These are phyloP conservation scores for Mastomys coucha DNA, from an alignment of 2,113 vertebrate species.

Conservation along the genomic window DNA sequence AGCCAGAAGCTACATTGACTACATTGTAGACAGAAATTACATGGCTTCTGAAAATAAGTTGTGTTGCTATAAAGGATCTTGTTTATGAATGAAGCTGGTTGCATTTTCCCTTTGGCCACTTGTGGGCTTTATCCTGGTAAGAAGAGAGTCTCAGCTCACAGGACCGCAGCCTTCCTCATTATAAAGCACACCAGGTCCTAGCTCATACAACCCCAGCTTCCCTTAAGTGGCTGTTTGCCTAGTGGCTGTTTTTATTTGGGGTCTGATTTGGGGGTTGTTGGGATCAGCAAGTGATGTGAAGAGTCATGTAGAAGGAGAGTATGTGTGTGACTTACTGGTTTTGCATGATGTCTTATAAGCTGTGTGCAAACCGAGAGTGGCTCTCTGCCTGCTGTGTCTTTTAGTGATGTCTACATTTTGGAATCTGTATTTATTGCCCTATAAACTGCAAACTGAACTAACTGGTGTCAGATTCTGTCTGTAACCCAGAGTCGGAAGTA, in stretches of 20 bases:
- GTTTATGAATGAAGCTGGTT: constrained; percentile 9
- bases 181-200: background rate
- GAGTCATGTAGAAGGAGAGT: background rate
- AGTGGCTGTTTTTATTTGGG: background rate
- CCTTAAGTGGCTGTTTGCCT: background rate
- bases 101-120: background rate
- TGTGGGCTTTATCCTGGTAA: constrained; percentile 1
- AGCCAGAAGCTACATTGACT: background rate
- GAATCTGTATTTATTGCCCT: background rate
- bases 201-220: background rate
- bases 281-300: background rate
- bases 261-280: too few relatives aligned
- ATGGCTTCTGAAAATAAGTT: constrained; percentile 49
- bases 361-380: too few relatives aligned
- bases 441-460: background rate
- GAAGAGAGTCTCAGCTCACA: background rate
- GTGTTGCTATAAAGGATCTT: constrained; percentile 2
- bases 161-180: background rate
- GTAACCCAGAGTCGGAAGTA: background rate
- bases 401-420: background rate
- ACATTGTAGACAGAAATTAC: constrained; percentile 6
- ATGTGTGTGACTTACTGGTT: too few relatives aligned
- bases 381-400: background rate
- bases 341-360: too few relatives aligned
- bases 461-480: background rate